A percentile compares a stretch with the other conserved stretches of the same genome.
Evolutionary conservation across 2,888 invertebrate genomes (phyloP).

Genomic region (Sipha maydis): DNA sequence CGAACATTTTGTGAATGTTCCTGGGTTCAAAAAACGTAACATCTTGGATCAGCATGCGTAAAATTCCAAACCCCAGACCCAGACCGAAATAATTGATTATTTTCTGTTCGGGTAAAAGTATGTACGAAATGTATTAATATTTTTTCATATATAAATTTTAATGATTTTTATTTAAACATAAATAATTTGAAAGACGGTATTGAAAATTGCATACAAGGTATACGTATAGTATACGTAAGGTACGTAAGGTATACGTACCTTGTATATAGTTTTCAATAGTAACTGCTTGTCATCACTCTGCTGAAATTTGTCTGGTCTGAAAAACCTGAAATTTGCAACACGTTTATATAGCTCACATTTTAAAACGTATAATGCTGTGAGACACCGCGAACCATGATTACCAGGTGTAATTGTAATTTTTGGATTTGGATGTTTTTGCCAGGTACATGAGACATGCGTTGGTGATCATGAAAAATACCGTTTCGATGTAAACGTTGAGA

Average conservation of each 20-base stretch:
- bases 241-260: no score
- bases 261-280: constrained; percentile 24
- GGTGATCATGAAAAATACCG: constrained; percentile 57
- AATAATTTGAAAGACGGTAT: no score
- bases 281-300: not conserved
- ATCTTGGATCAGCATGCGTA: constrained; percentile 9
- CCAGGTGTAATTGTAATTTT: constrained; percentile 40
- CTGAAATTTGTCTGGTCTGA: not conserved
- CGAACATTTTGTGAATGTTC: constrained; percentile 31
- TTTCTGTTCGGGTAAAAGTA: constrained; percentile 34
- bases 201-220: no score
- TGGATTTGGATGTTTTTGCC: constrained; percentile 34
- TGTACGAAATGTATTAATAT: no score
- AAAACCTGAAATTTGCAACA: constrained; percentile 11
- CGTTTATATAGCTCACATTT: no score
- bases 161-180: no score
- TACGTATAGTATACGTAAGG: no score
- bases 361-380: not conserved
- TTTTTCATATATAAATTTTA: no score
- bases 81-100: constrained; percentile 33
- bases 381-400: not conserved
- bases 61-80: constrained; percentile 36
- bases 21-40: not conserved
- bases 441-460: constrained; percentile 61
- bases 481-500: constrained; percentile 44